phyloP scores from a whole-genome alignment of 2,797 vertebrate species.

The Squalus acanthias region DNA sequence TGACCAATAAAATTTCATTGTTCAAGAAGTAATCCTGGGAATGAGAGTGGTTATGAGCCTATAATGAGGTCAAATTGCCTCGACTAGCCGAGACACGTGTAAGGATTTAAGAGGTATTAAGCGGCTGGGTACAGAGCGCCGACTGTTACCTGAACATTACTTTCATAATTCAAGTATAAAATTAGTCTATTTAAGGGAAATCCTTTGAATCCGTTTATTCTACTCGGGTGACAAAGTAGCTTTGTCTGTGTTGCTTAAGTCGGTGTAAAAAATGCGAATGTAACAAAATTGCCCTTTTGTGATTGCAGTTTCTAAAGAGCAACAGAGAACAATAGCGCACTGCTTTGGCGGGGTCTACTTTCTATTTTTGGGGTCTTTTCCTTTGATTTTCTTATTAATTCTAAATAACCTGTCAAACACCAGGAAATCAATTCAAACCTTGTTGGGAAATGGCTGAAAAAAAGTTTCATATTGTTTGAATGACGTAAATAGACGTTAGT shows the following conservation, averaged over 20 bases:
- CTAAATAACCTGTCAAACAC: constrained; percentile 13
- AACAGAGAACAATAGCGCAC: constrained; percentile 50
- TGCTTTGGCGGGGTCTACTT: neutral
- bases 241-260: constrained; percentile 68
- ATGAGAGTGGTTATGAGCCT: constrained; percentile 98
- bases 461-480: neutral
- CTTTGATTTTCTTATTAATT: constrained; percentile 16
- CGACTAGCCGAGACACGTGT: constrained; percentile 96
- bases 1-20: constrained; percentile 95
- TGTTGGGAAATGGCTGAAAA: neutral
- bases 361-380: neutral
- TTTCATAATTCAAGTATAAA: constrained; percentile 99
- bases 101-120: constrained; percentile 99
- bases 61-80: constrained; percentile 99
- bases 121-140: constrained; percentile 90
- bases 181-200: constrained; percentile 93
- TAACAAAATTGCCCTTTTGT: constrained; percentile 64
- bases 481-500: neutral
- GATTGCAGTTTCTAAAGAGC: constrained; percentile 54
- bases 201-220: constrained; percentile 85
- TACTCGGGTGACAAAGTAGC: constrained; percentile 71
- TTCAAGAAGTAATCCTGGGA: constrained; percentile 96
- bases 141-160: constrained; percentile 96
- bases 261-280: constrained; percentile 65
- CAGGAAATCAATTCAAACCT: neutral